Percentiles rank a stretch among this genome's conserved stretches.
Conservation (phyloP, 2,113 vertebrate genomes). For the Tragelaphus scriptus region DNA sequence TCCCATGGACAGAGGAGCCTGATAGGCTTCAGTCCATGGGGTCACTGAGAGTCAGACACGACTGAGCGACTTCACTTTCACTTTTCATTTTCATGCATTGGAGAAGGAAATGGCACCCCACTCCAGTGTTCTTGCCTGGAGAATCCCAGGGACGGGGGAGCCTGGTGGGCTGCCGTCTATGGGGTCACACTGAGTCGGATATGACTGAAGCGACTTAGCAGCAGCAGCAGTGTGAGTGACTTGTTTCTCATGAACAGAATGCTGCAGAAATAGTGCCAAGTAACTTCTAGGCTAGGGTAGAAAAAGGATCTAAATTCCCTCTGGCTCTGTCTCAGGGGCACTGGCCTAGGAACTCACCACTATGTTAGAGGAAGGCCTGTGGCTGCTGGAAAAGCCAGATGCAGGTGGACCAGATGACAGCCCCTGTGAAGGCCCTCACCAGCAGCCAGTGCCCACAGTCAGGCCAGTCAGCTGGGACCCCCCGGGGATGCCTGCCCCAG, state of each 20-base stretch:
- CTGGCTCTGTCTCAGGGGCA: not conserved
- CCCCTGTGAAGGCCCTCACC: not conserved
- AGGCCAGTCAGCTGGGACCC: not conserved
- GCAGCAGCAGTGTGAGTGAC: not conserved
- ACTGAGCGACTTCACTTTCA: no score
- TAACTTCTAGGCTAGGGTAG: not conserved
- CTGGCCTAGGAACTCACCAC: not conserved
- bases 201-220: no score
- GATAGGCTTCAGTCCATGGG: no score
- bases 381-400: not conserved
- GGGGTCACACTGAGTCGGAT: no score
- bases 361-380: not conserved
- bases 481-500: fast-evolving
- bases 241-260: not conserved
- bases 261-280: not conserved
- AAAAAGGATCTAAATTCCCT: not conserved
- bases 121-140: no score
- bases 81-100: no score
- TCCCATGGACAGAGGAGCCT: no score
- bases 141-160: no score
- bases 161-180: no score
- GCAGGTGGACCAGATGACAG: not conserved
- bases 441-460: not conserved
- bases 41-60: no score
- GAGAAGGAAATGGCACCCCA: no score